Base-by-base conservation (phyloP, 2,113 vertebrate species). In the Trichechus manatus region DNA sequence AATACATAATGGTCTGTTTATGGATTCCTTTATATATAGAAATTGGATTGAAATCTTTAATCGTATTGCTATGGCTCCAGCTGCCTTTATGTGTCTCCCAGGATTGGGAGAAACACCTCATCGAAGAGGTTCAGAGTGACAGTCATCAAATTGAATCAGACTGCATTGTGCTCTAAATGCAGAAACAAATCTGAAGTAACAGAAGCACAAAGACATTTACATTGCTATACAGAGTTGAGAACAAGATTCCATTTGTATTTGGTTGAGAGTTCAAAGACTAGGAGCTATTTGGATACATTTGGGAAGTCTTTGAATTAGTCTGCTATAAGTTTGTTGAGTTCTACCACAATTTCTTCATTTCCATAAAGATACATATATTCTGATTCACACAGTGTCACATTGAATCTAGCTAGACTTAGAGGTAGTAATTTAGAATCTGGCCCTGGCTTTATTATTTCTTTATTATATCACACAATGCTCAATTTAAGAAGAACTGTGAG, bases 231-330 rank as follows among this genome's bases (percentile, higher is more conserved):
- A 75, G 22, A 93, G 31, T 70, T 56, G 27, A 31, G 68, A n/a
- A 74, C 36, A 85, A 33, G 14, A 42, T 93, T 92, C 29, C 9
- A 31, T 93, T 87, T 95, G 50, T 36, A 39, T 84, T 89, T 61
- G 23, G 39, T 79, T 66, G 47, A 53, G 2, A 82, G 9, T 11
- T 81, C 36, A 88, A 96, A 81, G 22, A 27, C 23, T 36, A 31
- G 7, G 42, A 61, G 1, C 19, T 85, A 15, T 61, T 84, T 84
- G 29, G 89, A 78, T 78, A 81, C 8, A n/a, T 61, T 83, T 42
- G 22, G 31, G 59, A 87, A 95, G 31, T 42, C 11, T 81, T 81
- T 77, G 74, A 39, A 31, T 47, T 50, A 50, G 19, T 19, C 92
- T 29, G 15, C 19, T 50, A 56, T 23, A 66, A 61, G 17, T 19